Base-by-base conservation (phyloP, 2,113 vertebrate species). In the Sitta europaea region DNA sequence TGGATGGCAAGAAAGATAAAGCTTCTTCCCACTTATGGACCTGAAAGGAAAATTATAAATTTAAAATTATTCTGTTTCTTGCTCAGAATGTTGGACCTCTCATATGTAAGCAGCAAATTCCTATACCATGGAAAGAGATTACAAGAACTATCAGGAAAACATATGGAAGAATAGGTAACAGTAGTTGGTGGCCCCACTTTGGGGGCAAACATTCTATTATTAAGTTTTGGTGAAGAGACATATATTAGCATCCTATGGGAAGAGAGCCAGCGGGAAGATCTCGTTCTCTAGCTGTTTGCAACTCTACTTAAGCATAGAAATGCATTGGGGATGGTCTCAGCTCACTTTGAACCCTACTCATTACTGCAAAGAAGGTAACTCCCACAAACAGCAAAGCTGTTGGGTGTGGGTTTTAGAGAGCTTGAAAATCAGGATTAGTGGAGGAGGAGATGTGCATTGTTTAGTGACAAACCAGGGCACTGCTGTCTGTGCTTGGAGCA, bases 381-480 rank as follows among this genome's bases (percentile, higher is more conserved):
- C 92, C 92, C 88, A 72, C 2, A 13, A 90, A 54, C 10, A 90
- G 74, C 87, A 88, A 78, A 70, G 50, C 51, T 76, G 55, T 48
- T 90, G 91, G 88, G 94, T 67, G 88, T 93, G 86, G 82, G 58
- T 4, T 95, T 92, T 24, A 18, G 42, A 68, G 62, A 95, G 79
- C 95, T 1, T 88, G 94, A 97, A 97, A 95, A 92, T 92, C 91
- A 95, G 85, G 96, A 76, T 96, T 38, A 33, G 65, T 33, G 71
- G 53, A 83, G 77, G 84, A 95, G 73, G 45, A 90, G 85, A 76
- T 76, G 54, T 50, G 88, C 90, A 68, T 57, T 90, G 74, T 68
- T 19, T 29, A 17, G 63, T 73, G 78, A 83, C 75, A 75, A 86
- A 88, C 7, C 45, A 57, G 67, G 38, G 68, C 4, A 4, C 42